Evolutionary conservation across 2,888 invertebrate species (phyloP).

Genomic region (Drosophila cyrtoloma): DNA sequence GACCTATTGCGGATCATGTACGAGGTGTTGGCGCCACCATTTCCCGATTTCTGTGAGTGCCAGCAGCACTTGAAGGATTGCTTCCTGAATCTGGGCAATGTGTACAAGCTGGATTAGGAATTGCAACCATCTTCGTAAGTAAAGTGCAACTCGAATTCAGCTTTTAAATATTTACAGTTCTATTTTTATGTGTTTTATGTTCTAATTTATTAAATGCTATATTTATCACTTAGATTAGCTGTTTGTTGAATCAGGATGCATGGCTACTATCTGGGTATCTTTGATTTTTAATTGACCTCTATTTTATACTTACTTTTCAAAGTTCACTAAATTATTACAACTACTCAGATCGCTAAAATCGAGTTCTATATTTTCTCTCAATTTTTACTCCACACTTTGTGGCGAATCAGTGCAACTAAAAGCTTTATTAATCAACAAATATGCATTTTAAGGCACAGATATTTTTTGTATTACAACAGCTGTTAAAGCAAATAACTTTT

Average conservation of each 20-base stretch:
- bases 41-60: slow-evolving; percentile 90
- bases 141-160: neutral
- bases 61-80: slow-evolving; percentile 90
- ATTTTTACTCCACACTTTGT: no score
- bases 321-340: neutral
- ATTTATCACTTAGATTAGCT: neutral
- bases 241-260: neutral
- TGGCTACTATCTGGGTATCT: neutral
- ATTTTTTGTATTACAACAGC: no score
- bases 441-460: no score
- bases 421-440: no score
- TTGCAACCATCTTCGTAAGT: neutral
- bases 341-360: neutral
- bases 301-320: neutral
- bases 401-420: no score
- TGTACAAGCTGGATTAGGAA: slow-evolving; percentile 76
- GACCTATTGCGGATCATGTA: slow-evolving; percentile 89
- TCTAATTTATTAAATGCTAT: neutral
- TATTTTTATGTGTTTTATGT: neutral
- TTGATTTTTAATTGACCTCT: neutral
- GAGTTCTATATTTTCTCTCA: no score
- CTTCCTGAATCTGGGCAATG: slow-evolving; percentile 88
- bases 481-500: no score
- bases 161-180: neutral
- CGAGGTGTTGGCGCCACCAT: slow-evolving; percentile 89